A percentile compares a stretch with the other conserved stretches of the same genome.
Conservation (phyloP, 2,113 vertebrate species). For the Probosciger aterrimus region DNA sequence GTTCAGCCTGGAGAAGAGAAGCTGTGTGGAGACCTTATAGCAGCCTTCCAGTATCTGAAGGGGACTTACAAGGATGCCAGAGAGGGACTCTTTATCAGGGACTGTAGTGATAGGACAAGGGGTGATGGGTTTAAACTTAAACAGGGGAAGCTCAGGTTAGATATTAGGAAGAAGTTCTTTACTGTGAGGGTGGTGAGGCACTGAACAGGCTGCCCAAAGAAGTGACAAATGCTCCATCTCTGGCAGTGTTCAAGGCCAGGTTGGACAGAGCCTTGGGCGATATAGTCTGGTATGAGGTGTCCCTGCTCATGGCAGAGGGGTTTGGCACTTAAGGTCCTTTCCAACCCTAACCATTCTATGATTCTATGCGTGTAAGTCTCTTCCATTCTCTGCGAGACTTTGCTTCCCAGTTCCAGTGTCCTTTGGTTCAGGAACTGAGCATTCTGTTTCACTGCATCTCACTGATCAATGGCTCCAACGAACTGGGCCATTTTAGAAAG, state of each 20-base stretch:
- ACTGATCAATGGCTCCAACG: background rate
- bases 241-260: background rate
- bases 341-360: background rate
- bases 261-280: background rate
- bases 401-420: background rate
- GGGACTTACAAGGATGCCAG: background rate
- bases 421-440: background rate
- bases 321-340: background rate
- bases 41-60: background rate
- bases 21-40: background rate
- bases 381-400: background rate
- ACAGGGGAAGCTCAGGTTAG: background rate
- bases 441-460: background rate
- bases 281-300: background rate
- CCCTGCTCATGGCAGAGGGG: background rate
- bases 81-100: background rate
- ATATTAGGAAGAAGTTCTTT: background rate
- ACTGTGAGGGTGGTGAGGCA: background rate
- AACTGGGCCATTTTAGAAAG: background rate
- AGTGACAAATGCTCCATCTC: background rate
- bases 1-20: background rate
- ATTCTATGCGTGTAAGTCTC: background rate
- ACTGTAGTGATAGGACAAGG: background rate
- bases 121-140: background rate
- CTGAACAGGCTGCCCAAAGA: background rate